Evolutionary conservation across 1,140 invertebrate species (phyloP).

Genomic region (Calosoma granatense): DNA sequence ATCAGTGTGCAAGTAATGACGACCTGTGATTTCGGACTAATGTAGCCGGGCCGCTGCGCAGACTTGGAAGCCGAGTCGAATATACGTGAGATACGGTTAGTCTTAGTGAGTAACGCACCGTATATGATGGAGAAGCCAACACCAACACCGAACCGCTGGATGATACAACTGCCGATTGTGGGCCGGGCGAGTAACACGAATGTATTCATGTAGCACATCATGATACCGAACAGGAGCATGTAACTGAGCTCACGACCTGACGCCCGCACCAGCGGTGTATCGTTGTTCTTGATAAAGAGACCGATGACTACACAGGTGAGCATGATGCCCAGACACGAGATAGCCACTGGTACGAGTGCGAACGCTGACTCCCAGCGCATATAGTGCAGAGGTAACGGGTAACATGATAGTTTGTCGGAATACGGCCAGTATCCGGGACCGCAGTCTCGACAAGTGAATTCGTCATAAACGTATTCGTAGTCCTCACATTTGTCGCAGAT

Average conservation of each 20-base stretch:
- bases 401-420: conserved; percentile 46
- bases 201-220: conserved; percentile 51
- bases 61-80: conserved; percentile 59
- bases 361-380: conserved; percentile 51
- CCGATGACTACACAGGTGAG: conserved; percentile 51
- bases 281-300: conserved; percentile 57
- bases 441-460: conserved; percentile 54
- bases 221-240: conserved; percentile 54
- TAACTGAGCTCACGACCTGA: conserved; percentile 75
- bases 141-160: conserved; percentile 57
- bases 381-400: conserved; percentile 30
- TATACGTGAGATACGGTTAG: conserved; percentile 65
- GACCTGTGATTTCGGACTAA: conserved; percentile 66
- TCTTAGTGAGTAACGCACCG: conserved; percentile 67
- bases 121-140: conserved; percentile 66
- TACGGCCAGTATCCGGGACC: conserved; percentile 52
- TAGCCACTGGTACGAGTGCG: conserved; percentile 53
- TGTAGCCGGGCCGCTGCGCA: conserved; percentile 56
- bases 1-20: conserved; percentile 55
- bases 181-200: conserved; percentile 52
- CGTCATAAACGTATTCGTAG: conserved; percentile 55
- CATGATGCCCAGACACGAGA: conserved; percentile 55
- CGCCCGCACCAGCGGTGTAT: conserved; percentile 74
- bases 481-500: conserved; percentile 61
- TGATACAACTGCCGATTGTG: conserved; percentile 46